Base-by-base conservation (phyloP, 1,140 invertebrate genomes). In the Papilio aristodemus region DNA sequence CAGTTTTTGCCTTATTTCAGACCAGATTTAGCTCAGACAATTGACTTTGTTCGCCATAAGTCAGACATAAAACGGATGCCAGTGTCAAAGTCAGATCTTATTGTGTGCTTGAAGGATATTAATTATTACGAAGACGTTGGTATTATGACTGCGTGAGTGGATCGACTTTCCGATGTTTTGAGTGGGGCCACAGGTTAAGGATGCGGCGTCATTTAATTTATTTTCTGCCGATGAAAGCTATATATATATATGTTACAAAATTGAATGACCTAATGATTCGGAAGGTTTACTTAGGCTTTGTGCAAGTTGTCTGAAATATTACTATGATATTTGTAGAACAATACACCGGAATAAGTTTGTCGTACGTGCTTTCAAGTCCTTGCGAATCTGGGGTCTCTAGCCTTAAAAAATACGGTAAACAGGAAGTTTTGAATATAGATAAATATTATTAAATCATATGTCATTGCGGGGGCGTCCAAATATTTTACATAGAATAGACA, bases 51-150 rank as follows among this genome's bases (percentile, higher is more conserved):
- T 75, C 71, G 73, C 80, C 74, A 75, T 83, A 82, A 84, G 81
- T 84, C 81, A 84, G 77, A 88, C 81, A 85, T 85, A 81, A 86
- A 89, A 85, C 83, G 83, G 81, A 87, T 82, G 80, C 83, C 81
- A 71, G 62, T 79, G 86, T 88, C 86, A 83, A 64, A 76, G 70
- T 60, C 60, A 41, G 68, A 46, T 71, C 70, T 75, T 77, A 82
- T 79, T 76, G 78, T 79, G 75, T 66, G 54, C 70, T 66, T 74
- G 78, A 77, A 57, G 71, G 71, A 75, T 82, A 83, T 85, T 85
- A 84, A 87, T 87, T 84, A 78, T 77, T 73, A 79, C 64, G 71
- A 69, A 75, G 67, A 71, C 76, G 66, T 78, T 77, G 75, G 73
- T 85, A 78, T 72, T 70, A 68, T 60, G 62, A 57, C 27, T 62